phyloP scores from a whole-genome alignment of 2,888 invertebrate genomes.

The Cheilosia soror region DNA sequence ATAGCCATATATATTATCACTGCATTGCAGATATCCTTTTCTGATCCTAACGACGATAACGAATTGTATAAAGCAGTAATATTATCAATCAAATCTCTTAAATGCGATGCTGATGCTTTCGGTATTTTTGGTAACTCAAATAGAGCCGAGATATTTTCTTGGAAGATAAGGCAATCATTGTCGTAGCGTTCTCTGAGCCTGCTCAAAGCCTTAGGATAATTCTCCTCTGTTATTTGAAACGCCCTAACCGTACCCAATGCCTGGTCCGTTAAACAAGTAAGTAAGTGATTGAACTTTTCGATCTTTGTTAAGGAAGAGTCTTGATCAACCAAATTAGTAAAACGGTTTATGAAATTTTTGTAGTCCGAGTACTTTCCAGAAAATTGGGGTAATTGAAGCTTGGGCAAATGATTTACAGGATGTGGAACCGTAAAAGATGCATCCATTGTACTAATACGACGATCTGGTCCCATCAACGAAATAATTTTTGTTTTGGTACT shows the following conservation, averaged over 20 bases:
- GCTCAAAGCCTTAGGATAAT: slow-evolving; percentile 15
- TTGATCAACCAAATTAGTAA: slow-evolving; percentile 14
- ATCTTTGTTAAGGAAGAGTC: slow-evolving; percentile 24
- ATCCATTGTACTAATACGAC: too few species aligned
- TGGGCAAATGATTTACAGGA: too few species aligned
- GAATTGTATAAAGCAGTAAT: slow-evolving; percentile 26
- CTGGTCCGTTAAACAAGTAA: slow-evolving; percentile 23
- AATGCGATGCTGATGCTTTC: background rate
- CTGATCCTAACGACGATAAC: background rate
- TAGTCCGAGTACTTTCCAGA: too few species aligned
- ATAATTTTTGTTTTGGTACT: too few species aligned
- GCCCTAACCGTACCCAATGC: slow-evolving; percentile 19
- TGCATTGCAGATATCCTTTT: background rate
- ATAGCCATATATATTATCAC: slow-evolving; percentile 1
- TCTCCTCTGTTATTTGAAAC: slow-evolving; percentile 40
- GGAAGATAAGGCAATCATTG: slow-evolving; percentile 29
- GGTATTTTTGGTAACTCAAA: background rate
- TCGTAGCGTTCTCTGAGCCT: slow-evolving; percentile 33
- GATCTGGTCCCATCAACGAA: too few species aligned
- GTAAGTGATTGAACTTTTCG: slow-evolving; percentile 53
- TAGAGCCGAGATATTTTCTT: slow-evolving; percentile 22
- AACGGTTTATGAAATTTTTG: too few species aligned
- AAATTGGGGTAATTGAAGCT: too few species aligned
- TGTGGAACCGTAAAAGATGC: too few species aligned
- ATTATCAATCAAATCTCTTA: slow-evolving; percentile 15